A percentile compares a stretch with the other conserved stretches of the same genome.
Conservation (phyloP, 1,140 invertebrate genomes). For the Calephelis virginiensis region DNA sequence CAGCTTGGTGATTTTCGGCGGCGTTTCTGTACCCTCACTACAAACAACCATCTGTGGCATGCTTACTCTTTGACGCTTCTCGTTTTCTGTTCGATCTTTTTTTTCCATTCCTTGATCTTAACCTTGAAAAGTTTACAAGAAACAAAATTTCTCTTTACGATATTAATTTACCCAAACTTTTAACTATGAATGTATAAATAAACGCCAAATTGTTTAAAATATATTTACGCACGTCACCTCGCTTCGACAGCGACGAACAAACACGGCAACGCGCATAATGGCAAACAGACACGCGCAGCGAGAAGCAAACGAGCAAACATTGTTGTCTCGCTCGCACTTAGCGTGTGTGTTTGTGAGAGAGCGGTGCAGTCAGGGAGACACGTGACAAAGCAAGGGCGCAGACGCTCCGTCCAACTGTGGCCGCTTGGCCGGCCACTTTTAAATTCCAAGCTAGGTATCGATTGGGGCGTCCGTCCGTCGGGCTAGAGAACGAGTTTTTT, state of each 20-base stretch:
- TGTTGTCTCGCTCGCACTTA: conserved; percentile 49
- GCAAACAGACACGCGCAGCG: conserved; percentile 66
- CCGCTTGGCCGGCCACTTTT: conserved; percentile 20
- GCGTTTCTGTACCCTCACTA: conserved; percentile 11
- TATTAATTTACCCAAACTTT: conserved; percentile 1
- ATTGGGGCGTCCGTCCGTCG: conserved; percentile 36
- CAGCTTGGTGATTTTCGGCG: not conserved
- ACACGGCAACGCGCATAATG: conserved; percentile 57
- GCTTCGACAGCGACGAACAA: conserved; percentile 43
- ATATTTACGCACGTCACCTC: conserved; percentile 41
- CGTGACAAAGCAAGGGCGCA: conserved; percentile 66
- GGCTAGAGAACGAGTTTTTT: conserved; percentile 30
- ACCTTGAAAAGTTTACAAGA: conserved; percentile 10
- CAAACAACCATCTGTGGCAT: conserved; percentile 20
- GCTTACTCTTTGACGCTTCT: conserved; percentile 23
- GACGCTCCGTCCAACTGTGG: conserved; percentile 41
- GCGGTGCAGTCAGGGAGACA: conserved; percentile 40
- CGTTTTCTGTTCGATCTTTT: conserved; percentile 22
- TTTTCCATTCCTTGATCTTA: conserved; percentile 17
- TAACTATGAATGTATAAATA: conserved; percentile 5
- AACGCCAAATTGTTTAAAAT: conserved; percentile 6
- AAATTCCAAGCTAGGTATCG: conserved; percentile 42
- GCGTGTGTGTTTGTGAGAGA: conserved; percentile 28
- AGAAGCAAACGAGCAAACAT: conserved; percentile 48
- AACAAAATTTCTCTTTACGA: not conserved